Base-by-base conservation (phyloP, 2,797 vertebrate genomes). In the Neosilurus mollespiculum region DNA sequence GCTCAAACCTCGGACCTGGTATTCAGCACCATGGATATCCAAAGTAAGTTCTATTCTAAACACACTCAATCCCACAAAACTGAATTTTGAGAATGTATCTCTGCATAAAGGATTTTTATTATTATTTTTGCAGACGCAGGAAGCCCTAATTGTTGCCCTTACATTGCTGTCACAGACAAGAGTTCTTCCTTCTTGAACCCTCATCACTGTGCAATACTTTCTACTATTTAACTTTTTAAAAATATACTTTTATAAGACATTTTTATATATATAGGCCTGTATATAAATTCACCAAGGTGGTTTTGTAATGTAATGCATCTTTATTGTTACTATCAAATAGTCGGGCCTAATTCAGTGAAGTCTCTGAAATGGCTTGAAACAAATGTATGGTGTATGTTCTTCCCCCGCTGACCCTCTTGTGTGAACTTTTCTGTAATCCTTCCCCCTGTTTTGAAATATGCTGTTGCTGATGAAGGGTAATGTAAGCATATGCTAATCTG, bases 1-100 rank as follows among this genome's bases (percentile, higher is more conserved):
- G 98, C n/a, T 97, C 97, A 20, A 95, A 94, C 16, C 90, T 98
- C 84, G 97, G 96, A 53, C 96, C 97, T 11, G 95, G 96, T 5
- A 95, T 93, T 51, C 93, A 97, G 90, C 97, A 98, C 89, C 96
- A 97, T 0, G 96, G 93, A 76, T 93, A 95, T 85, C 94, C 94
- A 49, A 99, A 99, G 98, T 99, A 94, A 93, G 96, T 81, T 1
- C 0, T 34, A 3, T 4, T 30, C 18, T 43, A 61, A 54, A 53
- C 14, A 7, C 64, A 0, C 9, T 56, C 43, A 65, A 1, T 59
- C 12, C 62, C 37, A 49, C 9, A 8, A 66, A 43, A 58, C 2
- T 0, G 1, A 16, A 51, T 1, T 16, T 26, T 62, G 59, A 18
- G 15, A 16, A 6, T 22, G 2, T 64, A n/a, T 77, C 34, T 51